Evolutionary conservation across 2,797 vertebrate genomes (phyloP).

Genomic region (Lacerta viridis): DNA sequence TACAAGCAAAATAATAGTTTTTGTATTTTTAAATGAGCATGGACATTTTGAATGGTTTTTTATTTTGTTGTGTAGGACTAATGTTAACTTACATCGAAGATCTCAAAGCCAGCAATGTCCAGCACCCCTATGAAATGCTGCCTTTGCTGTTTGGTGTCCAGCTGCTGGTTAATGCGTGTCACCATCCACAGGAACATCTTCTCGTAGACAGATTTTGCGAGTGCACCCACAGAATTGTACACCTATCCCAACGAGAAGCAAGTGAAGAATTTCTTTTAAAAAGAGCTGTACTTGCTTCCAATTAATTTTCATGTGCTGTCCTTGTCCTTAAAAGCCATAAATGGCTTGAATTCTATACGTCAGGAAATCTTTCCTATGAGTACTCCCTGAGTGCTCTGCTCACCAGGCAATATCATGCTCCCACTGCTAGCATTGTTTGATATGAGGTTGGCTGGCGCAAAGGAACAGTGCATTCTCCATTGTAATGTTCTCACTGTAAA

Average conservation of each 20-base stretch:
- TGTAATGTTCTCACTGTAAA: too few species aligned
- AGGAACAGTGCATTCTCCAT: too few species aligned
- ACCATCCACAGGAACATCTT: conserved; percentile 92
- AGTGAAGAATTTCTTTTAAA: not conserved
- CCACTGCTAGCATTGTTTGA: not conserved
- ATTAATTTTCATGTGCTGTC: not conserved
- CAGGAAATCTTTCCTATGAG: not conserved
- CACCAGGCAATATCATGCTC: not conserved
- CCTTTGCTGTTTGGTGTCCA: conserved; percentile 87
- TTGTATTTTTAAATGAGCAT: not conserved
- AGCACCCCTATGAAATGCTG: conserved; percentile 89
- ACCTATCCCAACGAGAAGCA: conserved; percentile 76
- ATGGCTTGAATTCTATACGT: not conserved
- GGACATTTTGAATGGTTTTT: not conserved
- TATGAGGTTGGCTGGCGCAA: not conserved
- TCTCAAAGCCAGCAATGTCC: conserved; percentile 91
- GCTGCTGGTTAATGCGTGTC: conserved; percentile 85
- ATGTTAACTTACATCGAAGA: conserved; percentile 85
- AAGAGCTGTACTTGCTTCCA: not conserved
- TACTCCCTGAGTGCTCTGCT: not conserved
- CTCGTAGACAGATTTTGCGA: conserved; percentile 88
- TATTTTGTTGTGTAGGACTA: not conserved
- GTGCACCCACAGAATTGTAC: conserved; percentile 82
- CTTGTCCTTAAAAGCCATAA: not conserved
- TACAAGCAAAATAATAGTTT: not conserved